Evolutionary conservation across 2,888 invertebrate genomes (phyloP).

Genomic region (Gandaritis pyraliata): DNA sequence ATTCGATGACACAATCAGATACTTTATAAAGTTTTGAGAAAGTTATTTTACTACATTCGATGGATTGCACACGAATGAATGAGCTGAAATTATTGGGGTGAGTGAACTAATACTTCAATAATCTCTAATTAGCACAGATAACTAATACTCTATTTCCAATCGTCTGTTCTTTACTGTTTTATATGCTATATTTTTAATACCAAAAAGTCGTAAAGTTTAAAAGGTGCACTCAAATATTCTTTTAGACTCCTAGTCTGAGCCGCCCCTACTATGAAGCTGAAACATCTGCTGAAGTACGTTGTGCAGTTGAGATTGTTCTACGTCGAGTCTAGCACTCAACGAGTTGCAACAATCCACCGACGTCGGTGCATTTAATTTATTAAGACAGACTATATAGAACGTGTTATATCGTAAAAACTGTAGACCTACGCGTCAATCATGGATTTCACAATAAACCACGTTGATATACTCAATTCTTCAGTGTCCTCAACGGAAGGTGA

Average conservation of each 20-base stretch:
- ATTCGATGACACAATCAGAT: too few species aligned
- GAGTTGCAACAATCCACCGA: slow-evolving; percentile 41
- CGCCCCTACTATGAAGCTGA: slow-evolving; percentile 4
- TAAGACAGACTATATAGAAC: slow-evolving; percentile 12
- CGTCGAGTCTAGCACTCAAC: slow-evolving; percentile 42
- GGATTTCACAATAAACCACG: slow-evolving; percentile 6
- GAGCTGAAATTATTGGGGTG: too few species aligned
- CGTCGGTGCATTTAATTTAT: slow-evolving; percentile 32
- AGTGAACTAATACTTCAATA: too few species aligned
- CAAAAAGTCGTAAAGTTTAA: too few species aligned
- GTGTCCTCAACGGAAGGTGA: slow-evolving; percentile 1
- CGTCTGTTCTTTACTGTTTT: too few species aligned
- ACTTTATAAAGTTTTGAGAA: too few species aligned
- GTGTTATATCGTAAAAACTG: slow-evolving; percentile 13
- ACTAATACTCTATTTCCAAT: too few species aligned
- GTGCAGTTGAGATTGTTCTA: slow-evolving; percentile 60
- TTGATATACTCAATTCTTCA: neutral
- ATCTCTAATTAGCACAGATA: too few species aligned
- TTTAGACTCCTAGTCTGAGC: neutral
- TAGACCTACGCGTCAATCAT: neutral
- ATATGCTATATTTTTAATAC: too few species aligned
- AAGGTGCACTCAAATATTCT: too few species aligned
- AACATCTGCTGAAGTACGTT: slow-evolving; percentile 55
- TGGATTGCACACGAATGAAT: too few species aligned
- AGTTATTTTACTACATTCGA: too few species aligned